These are phyloP conservation scores for Pteropus rufus DNA, from an alignment of 2,797 vertebrate genomes.

Conservation along the genomic window DNA sequence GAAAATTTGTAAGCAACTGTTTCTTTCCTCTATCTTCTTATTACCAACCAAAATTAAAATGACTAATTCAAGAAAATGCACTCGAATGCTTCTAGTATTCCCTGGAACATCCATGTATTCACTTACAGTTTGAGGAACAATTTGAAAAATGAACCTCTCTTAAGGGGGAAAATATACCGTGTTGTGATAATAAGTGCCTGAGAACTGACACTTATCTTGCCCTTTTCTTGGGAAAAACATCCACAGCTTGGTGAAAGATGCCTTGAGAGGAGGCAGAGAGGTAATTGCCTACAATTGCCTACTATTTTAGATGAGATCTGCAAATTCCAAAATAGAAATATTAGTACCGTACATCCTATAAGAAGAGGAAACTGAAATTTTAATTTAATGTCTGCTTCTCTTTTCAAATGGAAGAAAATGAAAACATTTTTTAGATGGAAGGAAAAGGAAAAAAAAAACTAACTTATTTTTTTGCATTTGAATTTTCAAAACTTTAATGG, in stretches of 20 bases:
- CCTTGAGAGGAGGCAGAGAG: neutral
- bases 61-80: neutral
- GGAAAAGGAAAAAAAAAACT: neutral
- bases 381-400: neutral
- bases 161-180: neutral
- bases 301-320: constrained; percentile 32
- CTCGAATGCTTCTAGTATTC: neutral
- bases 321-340: constrained; percentile 34
- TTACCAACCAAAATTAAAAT: neutral
- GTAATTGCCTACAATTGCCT: constrained; percentile 37
- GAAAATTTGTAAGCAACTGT: neutral
- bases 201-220: neutral
- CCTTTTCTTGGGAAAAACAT: neutral
- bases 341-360: neutral
- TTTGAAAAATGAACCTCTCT: neutral
- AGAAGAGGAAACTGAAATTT: neutral
- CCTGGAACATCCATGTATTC: neutral
- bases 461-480: neutral
- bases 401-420: neutral
- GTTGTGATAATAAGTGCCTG: neutral
- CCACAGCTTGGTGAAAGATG: neutral
- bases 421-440: neutral
- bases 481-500: neutral
- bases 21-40: neutral
- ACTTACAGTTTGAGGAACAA: neutral